phyloP scores from a whole-genome alignment of 2,797 vertebrate genomes.

The Poecilia wingei region DNA sequence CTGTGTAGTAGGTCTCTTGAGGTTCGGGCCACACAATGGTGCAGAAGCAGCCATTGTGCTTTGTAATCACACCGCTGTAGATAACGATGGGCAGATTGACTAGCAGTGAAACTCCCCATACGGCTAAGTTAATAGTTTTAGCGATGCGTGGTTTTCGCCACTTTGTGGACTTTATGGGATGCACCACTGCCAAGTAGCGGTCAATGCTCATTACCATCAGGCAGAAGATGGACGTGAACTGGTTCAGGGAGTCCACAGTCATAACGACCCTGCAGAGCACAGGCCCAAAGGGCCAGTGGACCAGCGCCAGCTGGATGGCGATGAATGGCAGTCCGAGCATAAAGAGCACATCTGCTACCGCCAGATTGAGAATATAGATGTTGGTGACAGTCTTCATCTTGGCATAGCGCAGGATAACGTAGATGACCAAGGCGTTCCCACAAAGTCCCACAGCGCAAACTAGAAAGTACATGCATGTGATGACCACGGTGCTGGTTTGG shows the following conservation, averaged over 20 bases:
- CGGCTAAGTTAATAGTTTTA: slow-evolving; percentile 90
- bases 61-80: slow-evolving; percentile 89
- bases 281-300: slow-evolving; percentile 95
- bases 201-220: slow-evolving; percentile 96
- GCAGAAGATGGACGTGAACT: slow-evolving; percentile 98
- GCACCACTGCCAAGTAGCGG: slow-evolving; percentile 95
- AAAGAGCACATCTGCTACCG: slow-evolving; percentile 95
- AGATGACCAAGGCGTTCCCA: slow-evolving; percentile 94
- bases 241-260: slow-evolving; percentile 95
- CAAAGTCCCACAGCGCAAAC: slow-evolving; percentile 92
- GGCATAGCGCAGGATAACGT: slow-evolving; percentile 95
- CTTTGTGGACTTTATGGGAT: slow-evolving; percentile 94
- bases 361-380: slow-evolving; percentile 98
- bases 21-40: slow-evolving; percentile 97
- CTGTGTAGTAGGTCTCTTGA: slow-evolving; percentile 91
- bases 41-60: slow-evolving; percentile 85
- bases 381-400: slow-evolving; percentile 99
- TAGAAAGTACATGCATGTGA: slow-evolving; percentile 93
- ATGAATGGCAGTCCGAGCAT: slow-evolving; percentile 96
- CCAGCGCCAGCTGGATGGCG: slow-evolving; percentile 92
- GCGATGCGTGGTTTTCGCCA: slow-evolving; percentile 94
- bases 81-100: slow-evolving; percentile 96
- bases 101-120: slow-evolving; percentile 92
- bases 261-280: slow-evolving; percentile 93
- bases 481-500: slow-evolving; percentile 89